These are phyloP conservation scores for Drosophila equinoxialis DNA, from an alignment of 1,140 invertebrate genomes.

Conservation along the genomic window DNA sequence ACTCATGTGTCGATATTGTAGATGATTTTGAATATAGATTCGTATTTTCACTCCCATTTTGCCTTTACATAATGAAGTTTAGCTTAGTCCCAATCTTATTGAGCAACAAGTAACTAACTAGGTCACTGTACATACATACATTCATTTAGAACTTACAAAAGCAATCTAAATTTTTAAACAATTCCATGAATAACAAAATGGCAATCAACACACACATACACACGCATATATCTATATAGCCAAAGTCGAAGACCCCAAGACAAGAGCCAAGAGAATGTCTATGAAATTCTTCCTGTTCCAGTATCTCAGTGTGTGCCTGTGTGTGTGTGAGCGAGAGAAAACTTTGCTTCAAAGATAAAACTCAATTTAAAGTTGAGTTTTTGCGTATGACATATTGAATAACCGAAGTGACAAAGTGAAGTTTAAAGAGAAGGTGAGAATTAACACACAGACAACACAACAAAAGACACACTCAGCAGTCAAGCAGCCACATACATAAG, in stretches of 20 bases:
- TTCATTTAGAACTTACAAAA: conserved; percentile 48
- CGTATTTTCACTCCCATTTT: background rate
- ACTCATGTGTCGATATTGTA: too few species aligned
- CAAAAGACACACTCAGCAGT: conserved; percentile 42
- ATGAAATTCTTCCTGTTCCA: conserved; percentile 41
- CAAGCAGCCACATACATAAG: conserved; percentile 30
- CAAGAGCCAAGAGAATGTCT: conserved; percentile 43
- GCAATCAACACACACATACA: conserved; percentile 59
- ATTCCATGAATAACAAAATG: conserved; percentile 75
- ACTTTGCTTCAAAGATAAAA: conserved; percentile 43
- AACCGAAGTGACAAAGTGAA: conserved; percentile 36
- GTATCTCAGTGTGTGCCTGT: background rate
- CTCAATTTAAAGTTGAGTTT: conserved; percentile 65
- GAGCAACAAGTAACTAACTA: conserved; percentile 6
- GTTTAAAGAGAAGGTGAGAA: conserved; percentile 51
- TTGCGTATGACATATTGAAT: conserved; percentile 59
- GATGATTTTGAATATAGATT: background rate
- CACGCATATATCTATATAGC: conserved; percentile 7
- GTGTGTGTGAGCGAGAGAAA: conserved; percentile 2
- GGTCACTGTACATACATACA: conserved; percentile 6
- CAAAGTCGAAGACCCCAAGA: conserved; percentile 4
- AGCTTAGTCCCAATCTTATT: background rate
- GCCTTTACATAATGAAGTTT: background rate
- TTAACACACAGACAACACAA: conserved; percentile 24
- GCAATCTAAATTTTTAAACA: conserved; percentile 73